phyloP scores from a whole-genome alignment of 2,888 invertebrate genomes.

The Teleogryllus oceanicus region DNA sequence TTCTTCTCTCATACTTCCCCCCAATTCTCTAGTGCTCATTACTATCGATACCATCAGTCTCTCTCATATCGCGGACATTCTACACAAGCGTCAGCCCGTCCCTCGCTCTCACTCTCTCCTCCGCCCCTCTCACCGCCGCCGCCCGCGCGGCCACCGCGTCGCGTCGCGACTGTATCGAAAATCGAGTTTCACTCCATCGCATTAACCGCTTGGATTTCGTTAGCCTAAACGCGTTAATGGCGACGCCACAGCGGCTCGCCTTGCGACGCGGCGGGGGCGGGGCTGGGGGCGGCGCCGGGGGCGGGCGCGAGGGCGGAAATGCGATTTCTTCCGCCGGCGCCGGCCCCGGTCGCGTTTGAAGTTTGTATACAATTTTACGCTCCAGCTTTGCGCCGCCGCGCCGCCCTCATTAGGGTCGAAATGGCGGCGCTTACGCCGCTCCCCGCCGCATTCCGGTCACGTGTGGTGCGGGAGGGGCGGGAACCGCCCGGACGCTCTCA shows the following conservation, averaged over 20 bases:
- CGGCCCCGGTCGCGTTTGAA: background rate
- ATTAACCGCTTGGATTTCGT: constrained; percentile 2
- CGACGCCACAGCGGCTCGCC: background rate
- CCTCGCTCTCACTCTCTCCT: background rate
- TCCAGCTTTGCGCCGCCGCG: background rate
- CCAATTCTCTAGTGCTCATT: too few relatives aligned
- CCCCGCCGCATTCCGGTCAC: background rate
- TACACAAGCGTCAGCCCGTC: too few relatives aligned
- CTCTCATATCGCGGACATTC: too few relatives aligned
- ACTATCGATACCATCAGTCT: too few relatives aligned
- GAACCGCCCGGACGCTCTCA: background rate
- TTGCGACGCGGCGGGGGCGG: too few relatives aligned
- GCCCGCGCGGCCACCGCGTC: background rate
- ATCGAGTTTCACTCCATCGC: constrained; percentile 7
- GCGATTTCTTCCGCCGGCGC: background rate
- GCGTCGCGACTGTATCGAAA: background rate
- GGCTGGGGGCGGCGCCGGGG: too few relatives aligned
- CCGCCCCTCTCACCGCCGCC: background rate
- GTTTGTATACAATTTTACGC: constrained; percentile 18
- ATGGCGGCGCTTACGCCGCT: background rate
- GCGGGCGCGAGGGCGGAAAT: background rate
- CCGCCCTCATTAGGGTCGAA: background rate
- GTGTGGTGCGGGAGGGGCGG: background rate
- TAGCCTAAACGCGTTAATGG: background rate
- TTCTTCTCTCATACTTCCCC: too few relatives aligned